Percentiles rank a stretch among this genome's conserved stretches.
phyloP scores from a whole-genome alignment of 2,888 invertebrate genomes.

The Clepsis dumicolana region DNA sequence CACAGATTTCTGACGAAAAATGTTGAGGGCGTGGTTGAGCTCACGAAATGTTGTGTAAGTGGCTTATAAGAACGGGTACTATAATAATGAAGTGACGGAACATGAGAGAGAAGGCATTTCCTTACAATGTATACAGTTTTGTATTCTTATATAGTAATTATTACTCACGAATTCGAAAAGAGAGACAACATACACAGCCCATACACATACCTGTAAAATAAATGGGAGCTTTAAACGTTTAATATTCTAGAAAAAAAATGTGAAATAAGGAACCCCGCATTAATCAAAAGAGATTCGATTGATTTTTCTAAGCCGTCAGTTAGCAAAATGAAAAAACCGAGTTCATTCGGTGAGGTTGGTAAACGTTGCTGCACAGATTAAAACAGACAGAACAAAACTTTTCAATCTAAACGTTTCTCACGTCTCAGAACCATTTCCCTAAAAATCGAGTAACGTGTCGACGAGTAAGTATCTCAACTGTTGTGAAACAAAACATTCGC shows the following conservation, averaged over 20 bases:
- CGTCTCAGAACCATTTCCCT: neutral
- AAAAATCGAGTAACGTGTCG: slow-evolving; percentile 3
- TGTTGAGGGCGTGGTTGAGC: neutral
- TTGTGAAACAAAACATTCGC: slow-evolving; percentile 14
- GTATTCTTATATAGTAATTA: neutral
- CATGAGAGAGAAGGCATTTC: neutral
- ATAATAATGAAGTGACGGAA: neutral
- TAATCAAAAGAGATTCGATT: neutral
- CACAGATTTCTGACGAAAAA: neutral
- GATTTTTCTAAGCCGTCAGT: neutral
- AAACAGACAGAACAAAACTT: neutral
- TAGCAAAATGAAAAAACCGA: neutral
- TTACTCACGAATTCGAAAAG: neutral
- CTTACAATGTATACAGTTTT: neutral
- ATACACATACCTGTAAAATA: neutral
- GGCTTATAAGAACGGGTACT: neutral
- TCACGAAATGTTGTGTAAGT: neutral
- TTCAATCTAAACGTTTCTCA: neutral
- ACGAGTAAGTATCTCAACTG: slow-evolving; percentile 6
- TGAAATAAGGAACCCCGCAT: neutral
- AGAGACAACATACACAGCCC: neutral
- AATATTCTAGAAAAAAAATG: neutral
- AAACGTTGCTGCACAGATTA: neutral
- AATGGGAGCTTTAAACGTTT: no score
- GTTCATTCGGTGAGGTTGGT: neutral